Evolutionary conservation across 2,113 vertebrate species (phyloP).

Genomic region (Hystrix brachyura): DNA sequence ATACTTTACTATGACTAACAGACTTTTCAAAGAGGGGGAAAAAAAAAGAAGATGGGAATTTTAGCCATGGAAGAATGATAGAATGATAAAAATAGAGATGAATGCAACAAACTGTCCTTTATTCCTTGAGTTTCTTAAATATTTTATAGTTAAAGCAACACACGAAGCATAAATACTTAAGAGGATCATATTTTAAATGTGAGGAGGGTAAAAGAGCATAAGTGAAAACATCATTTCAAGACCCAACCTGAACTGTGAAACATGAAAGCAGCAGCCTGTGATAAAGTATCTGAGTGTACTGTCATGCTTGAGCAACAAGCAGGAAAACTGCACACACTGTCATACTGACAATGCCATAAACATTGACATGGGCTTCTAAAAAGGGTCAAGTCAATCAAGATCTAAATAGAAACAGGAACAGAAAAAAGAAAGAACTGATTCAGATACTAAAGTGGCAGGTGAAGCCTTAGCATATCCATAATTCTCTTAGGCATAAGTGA

Average conservation of each 20-base stretch:
- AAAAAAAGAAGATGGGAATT: background rate
- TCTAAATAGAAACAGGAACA: background rate
- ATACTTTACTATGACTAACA: no score
- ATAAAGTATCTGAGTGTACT: accelerated
- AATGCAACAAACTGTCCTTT: background rate
- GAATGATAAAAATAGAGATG: no score
- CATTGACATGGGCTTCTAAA: background rate
- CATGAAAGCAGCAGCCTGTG: background rate
- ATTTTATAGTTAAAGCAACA: background rate
- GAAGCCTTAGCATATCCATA: background rate
- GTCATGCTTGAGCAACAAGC: accelerated
- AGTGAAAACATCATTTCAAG: background rate
- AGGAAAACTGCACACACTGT: background rate
- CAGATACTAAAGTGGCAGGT: background rate
- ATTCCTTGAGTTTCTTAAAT: background rate
- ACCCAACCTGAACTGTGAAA: no score
- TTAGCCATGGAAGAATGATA: background rate
- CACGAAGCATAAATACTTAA: background rate
- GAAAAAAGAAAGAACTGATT: background rate
- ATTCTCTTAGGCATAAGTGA: background rate
- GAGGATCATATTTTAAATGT: background rate
- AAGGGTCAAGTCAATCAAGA: background rate
- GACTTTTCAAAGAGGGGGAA: background rate
- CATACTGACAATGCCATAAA: accelerated
- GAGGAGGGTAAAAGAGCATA: background rate